A percentile compares a stretch with the other conserved stretches of the same genome.
These are phyloP conservation scores for Triplophysa bombifrons DNA, from an alignment of 2,797 vertebrate genomes.

Conservation along the genomic window DNA sequence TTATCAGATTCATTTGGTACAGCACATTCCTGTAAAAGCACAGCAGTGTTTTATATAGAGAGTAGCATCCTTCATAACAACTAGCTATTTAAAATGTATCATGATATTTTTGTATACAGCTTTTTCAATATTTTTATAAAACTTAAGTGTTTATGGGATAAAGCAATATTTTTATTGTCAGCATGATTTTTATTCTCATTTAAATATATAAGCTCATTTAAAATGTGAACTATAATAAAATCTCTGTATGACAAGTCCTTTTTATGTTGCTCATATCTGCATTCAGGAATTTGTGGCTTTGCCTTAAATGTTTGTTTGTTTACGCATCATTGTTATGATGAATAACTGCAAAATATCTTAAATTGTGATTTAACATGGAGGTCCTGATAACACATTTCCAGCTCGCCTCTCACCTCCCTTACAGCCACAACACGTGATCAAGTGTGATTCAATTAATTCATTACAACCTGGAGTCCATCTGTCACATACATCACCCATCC, in stretches of 20 bases:
- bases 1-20: neutral
- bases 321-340: constrained; percentile 6
- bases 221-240: constrained; percentile 45
- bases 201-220: neutral
- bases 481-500: neutral
- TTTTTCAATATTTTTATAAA: constrained; percentile 50
- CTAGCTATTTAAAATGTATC: constrained; percentile 56
- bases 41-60: constrained; percentile 49
- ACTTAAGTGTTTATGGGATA: constrained; percentile 35
- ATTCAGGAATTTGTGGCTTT: neutral
- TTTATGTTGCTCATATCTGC: neutral
- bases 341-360: neutral
- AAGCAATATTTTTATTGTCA: constrained; percentile 28
- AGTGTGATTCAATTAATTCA: constrained; percentile 41
- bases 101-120: constrained; percentile 30
- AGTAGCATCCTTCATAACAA: constrained; percentile 42
- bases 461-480: constrained; percentile 30
- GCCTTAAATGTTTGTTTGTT: constrained; percentile 1
- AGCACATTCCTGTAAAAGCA: neutral
- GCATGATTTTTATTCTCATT: constrained; percentile 24
- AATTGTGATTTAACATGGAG: too few species aligned
- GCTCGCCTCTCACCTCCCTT: neutral
- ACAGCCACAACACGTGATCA: constrained; percentile 20
- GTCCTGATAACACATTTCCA: constrained; percentile 9
- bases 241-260: neutral